These are phyloP conservation scores for Latrodectus elegans DNA, from an alignment of 2,888 invertebrate species.

Conservation along the genomic window DNA sequence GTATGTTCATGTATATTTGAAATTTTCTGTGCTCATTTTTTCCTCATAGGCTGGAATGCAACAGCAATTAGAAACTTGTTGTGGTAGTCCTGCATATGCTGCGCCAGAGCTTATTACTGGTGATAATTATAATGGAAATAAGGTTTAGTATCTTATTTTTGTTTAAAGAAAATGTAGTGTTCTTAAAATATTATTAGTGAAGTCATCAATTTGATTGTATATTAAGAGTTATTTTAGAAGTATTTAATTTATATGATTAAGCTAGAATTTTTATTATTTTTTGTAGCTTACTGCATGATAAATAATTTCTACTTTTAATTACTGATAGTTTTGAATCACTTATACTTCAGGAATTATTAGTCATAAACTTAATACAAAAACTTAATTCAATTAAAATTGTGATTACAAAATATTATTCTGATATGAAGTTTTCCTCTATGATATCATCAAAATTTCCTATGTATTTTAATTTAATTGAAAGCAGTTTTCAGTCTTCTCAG, in stretches of 20 bases:
- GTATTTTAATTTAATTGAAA: too few relatives aligned
- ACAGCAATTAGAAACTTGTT: conserved; percentile 81
- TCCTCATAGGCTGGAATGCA: conserved; percentile 79
- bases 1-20: background rate
- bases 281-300: too few relatives aligned
- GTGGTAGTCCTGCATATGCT: conserved; percentile 86
- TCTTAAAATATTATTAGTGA: too few relatives aligned
- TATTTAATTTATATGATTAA: background rate
- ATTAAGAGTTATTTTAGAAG: background rate
- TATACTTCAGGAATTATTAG: too few relatives aligned
- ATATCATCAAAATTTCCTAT: too few relatives aligned
- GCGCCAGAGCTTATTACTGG: conserved; percentile 81
- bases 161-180: too few relatives aligned
- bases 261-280: too few relatives aligned
- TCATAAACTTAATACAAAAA: too few relatives aligned
- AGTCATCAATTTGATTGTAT: background rate
- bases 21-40: background rate
- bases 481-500: too few relatives aligned
- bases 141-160: conserved; percentile 72
- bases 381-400: too few relatives aligned
- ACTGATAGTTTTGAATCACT: background rate
- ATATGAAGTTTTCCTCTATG: too few relatives aligned
- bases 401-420: too few relatives aligned
- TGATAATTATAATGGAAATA: conserved; percentile 76
- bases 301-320: background rate